Percentiles rank a stretch among this genome's conserved stretches.
Evolutionary conservation across 2,113 vertebrate species (phyloP).

Genomic region (Lamprologus speciosus): DNA sequence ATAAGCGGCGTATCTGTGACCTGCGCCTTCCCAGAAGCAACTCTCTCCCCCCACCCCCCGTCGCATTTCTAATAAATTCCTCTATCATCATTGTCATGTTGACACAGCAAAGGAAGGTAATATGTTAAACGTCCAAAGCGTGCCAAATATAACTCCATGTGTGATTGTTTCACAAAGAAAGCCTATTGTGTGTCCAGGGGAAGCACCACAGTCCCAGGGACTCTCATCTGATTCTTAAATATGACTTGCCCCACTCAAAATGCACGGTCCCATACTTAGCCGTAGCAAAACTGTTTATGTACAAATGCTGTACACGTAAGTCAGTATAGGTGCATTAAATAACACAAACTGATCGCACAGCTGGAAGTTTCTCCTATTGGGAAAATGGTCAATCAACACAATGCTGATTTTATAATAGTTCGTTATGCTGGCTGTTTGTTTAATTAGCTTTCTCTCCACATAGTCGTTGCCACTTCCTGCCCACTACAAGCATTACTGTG

Average conservation of each 20-base stretch:
- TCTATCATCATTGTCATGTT: constrained; percentile 53
- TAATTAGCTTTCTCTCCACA: background rate
- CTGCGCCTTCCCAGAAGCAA: constrained; percentile 36
- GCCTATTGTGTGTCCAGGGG: constrained; percentile 67
- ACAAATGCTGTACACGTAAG: background rate
- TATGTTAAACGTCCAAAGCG: constrained; percentile 46
- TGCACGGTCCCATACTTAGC: background rate
- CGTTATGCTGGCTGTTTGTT: background rate
- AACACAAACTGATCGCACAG: background rate
- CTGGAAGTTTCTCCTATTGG: background rate
- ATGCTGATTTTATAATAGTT: background rate
- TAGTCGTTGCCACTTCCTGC: background rate
- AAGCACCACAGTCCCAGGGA: constrained; percentile 53
- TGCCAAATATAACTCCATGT: constrained; percentile 65
- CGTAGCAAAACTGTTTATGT: background rate
- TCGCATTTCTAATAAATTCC: constrained; percentile 65
- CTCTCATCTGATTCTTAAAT: constrained; percentile 37
- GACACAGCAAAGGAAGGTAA: constrained; percentile 51
- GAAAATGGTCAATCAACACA: background rate
- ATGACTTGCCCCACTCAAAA: background rate
- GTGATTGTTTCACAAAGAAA: constrained; percentile 63
- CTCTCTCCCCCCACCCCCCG: background rate
- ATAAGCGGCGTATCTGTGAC: constrained; percentile 19
- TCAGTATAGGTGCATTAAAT: background rate
- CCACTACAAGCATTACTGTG: background rate